Base-by-base conservation (phyloP, 2,888 invertebrate genomes). In the Aphodius sticticus region DNA sequence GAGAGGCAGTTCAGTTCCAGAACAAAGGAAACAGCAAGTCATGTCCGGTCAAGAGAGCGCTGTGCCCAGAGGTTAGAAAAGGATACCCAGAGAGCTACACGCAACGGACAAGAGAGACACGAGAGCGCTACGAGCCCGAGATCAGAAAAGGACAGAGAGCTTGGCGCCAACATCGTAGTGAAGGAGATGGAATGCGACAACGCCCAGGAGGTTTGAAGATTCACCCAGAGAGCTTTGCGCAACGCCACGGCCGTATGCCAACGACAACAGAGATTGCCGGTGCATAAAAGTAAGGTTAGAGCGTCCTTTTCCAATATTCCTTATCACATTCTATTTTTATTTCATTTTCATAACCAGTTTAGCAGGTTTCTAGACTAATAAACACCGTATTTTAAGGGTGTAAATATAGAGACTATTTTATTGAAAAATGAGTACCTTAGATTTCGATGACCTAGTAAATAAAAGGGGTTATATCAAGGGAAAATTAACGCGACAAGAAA, bases 401-500 rank as follows among this genome's bases (percentile, higher is more conserved):
- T 53, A 9, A 53, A 9, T 7, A 53, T 53, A 9, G 7, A 12
- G 7, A 12, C 53, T 7, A 53, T 53, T 53, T 53, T 9, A 12
- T 53, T 9, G 12, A 53, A 53, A 53, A 53, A 53, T 53, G 53
- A 53, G 53, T 53, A 9, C 53, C 12, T 53, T 12, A 53, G 53
- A 76, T 6, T 72, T 72, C 14, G 36, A 72, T 14, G 72, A 72
- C 5, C 36, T 72, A 16, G 15, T n/a, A 6, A 14, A 14, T 15
- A 72, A 72, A 16, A 14, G 72, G 72, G 72, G 72, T 72, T 36
- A 72, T 35, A 72, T 72, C 15, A 72, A 72, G 16, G 72, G 72
- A 14, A 26, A 12, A 35, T 36, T 72, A 35, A 16, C 72, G 72
- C 72, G 72, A 16, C 26, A 35, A 16, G 12, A 72, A 26, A 72